Evolutionary conservation across 2,888 invertebrate species (phyloP), one percentile per base, ranked within the genome.

Genomic region (Scotopteryx bipunctaria): DNA sequence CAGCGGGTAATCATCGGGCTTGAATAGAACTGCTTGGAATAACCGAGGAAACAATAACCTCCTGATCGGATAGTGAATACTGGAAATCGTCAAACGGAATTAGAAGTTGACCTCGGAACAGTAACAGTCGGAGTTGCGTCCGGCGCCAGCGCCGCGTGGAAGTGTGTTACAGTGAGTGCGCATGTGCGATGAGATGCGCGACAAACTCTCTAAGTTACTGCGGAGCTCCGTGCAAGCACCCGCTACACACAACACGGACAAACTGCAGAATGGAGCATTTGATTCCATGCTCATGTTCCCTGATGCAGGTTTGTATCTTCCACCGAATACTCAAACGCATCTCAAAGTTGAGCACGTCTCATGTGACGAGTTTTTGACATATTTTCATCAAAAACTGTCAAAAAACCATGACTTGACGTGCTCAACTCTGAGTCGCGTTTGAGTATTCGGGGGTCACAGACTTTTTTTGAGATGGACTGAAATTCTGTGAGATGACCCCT

Each of bases 141-240:
- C 49, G 56, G 58, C 61, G 61, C 57, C 56, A 56, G 50, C 49
- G 56, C 47, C 55, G 55, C 49, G 52, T 43, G 42, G 36, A 5
- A 37, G 40, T 47, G 40, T 48, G 38, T 63, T 56, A 62, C 60
- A 60, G 64, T 67, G 57, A 59, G 73, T 57, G 63, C 75, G 80
- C 76, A 81, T 81, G 81, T 80, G 84, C 83, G 83, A 86, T 87
- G 89, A 78, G 81, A 89, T 90, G 90, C 90, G 86, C 59, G 88
- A 87, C 61, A 86, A 84, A 80, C 78, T 88, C 61, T 71, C 86
- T 64, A 77, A 81, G 61, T 72, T 87, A 62, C 69, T 89, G 67
- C 84, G 83, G 48, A 79, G 73, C 73, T 71, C 86, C 14, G 81
- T 79, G 71, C 76, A 76, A 63, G 74, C 83, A 59, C 78, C 37